Percentiles rank a stretch among this genome's conserved stretches.
Evolutionary conservation across 2,888 invertebrate species (phyloP).

Genomic region (Diogma glabrata): DNA sequence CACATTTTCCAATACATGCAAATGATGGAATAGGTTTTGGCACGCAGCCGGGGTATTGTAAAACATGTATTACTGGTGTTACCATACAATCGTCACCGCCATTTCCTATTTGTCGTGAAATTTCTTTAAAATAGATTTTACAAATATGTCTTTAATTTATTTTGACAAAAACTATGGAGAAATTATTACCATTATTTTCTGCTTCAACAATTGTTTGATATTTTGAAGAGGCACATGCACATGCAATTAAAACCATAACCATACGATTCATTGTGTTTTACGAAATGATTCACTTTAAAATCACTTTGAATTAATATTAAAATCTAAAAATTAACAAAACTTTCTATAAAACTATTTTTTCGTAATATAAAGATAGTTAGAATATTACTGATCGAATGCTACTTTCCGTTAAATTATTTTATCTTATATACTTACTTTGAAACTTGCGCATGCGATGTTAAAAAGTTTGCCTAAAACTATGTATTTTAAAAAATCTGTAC

Average conservation of each 20-base stretch:
- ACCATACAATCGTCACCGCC: conserved; percentile 70
- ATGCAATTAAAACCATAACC: conserved; percentile 6
- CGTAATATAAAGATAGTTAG: no score
- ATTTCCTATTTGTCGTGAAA: background rate
- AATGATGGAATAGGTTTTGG: conserved; percentile 90
- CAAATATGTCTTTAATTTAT: background rate
- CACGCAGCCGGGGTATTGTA: conserved; percentile 83
- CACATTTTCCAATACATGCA: conserved; percentile 83
- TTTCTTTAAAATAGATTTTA: background rate
- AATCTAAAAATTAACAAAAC: no score
- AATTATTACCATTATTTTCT: background rate
- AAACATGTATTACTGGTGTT: conserved; percentile 81
- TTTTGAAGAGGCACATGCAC: background rate
- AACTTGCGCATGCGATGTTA: no score
- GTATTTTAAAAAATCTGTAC: no score
- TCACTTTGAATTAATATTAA: no score
- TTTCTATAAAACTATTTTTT: no score
- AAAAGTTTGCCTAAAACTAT: no score
- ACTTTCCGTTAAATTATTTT: no score
- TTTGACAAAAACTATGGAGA: background rate
- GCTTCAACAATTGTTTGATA: background rate
- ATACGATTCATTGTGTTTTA: background rate
- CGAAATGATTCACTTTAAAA: no score
- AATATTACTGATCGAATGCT: no score
- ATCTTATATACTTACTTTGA: no score